Evolutionary conservation across 2,888 invertebrate genomes (phyloP).

Genomic region (Drosophila borborema): DNA sequence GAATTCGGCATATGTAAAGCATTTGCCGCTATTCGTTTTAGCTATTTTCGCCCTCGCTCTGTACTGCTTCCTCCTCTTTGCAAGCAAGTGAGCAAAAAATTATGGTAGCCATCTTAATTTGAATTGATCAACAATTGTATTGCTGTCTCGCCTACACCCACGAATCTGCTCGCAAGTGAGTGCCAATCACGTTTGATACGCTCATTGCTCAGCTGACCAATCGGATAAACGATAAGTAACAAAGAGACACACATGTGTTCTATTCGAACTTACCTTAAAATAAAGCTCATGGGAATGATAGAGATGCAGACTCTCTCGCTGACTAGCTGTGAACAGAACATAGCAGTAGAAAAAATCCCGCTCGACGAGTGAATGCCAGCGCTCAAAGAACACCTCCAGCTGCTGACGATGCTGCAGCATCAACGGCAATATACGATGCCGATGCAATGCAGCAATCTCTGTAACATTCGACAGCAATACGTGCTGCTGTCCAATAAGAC

Average conservation of each 20-base stretch:
- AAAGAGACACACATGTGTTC: background rate
- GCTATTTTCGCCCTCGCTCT: background rate
- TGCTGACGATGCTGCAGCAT: slow-evolving; percentile 40
- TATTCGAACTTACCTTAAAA: slow-evolving; percentile 42
- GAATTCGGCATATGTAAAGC: background rate
- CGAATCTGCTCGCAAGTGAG: no score
- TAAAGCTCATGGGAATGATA: slow-evolving; percentile 30
- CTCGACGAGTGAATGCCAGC: slow-evolving; percentile 39
- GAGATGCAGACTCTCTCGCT: slow-evolving; percentile 31
- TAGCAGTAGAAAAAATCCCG: slow-evolving; percentile 42
- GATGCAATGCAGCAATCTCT: slow-evolving; percentile 43
- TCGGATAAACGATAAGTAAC: background rate
- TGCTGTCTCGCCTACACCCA: background rate
- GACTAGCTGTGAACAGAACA: slow-evolving; percentile 35
- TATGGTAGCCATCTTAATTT: background rate
- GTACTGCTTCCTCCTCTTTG: background rate
- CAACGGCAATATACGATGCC: slow-evolving; percentile 38
- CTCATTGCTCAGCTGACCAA: background rate
- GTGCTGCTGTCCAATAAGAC: slow-evolving; percentile 25
- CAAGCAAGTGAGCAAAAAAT: background rate
- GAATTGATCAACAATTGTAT: background rate
- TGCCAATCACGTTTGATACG: background rate
- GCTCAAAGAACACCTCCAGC: slow-evolving; percentile 31
- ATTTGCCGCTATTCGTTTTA: background rate
- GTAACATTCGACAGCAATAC: slow-evolving; percentile 35